phyloP scores from a whole-genome alignment of 2,888 invertebrate genomes.

The Lithophane ornitopus region DNA sequence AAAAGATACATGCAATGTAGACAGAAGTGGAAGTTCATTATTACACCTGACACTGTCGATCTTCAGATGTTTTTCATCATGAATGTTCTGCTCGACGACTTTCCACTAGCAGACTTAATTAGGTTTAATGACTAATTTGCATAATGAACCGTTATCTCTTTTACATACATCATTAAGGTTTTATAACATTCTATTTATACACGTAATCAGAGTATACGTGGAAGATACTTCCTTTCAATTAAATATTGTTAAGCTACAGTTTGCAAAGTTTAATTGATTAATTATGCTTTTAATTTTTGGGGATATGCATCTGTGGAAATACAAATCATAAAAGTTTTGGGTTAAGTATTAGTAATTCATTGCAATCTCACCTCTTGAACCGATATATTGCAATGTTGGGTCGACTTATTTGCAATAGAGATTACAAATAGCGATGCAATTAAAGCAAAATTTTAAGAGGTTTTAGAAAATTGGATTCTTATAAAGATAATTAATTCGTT shows the following conservation, averaged over 20 bases:
- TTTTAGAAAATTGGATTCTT: conserved; percentile 19
- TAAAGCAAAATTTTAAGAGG: conserved; percentile 7
- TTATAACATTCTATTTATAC: conserved; percentile 34
- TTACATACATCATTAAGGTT: conserved; percentile 43
- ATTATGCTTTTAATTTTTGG: not conserved
- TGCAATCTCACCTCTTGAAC: conserved; percentile 51
- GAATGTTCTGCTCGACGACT: conserved; percentile 41
- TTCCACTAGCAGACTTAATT: conserved; percentile 48
- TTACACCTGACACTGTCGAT: not conserved
- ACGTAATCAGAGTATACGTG: conserved; percentile 10
- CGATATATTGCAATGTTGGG: conserved; percentile 35
- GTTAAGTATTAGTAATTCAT: conserved; percentile 35
- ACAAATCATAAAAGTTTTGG: conserved; percentile 27
- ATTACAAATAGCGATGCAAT: conserved; percentile 37
- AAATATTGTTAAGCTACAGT: not conserved
- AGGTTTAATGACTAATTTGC: conserved; percentile 51
- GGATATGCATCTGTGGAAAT: conserved; percentile 27
- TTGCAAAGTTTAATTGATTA: not conserved
- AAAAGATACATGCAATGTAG: not conserved
- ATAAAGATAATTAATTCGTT: conserved; percentile 25
- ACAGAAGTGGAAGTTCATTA: too few relatives aligned
- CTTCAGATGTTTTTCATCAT: conserved; percentile 32
- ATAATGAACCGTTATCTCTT: conserved; percentile 53
- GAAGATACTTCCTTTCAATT: conserved; percentile 1
- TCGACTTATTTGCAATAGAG: conserved; percentile 52